These are phyloP conservation scores for Ormyrus labotus DNA, from an alignment of 2,888 invertebrate species.

Conservation along the genomic window DNA sequence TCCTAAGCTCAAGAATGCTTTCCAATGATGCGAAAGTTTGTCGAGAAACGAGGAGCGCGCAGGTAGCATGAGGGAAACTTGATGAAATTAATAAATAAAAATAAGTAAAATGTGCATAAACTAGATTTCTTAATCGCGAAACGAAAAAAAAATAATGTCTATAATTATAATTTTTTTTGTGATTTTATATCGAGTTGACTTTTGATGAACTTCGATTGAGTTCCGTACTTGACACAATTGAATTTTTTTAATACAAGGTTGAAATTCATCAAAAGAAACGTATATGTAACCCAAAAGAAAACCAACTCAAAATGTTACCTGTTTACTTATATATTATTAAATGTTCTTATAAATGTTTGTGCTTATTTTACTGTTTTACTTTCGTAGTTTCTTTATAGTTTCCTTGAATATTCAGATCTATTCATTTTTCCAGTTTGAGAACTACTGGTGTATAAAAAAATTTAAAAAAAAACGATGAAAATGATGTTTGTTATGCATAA, in stretches of 20 bases:
- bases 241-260: constrained; percentile 49
- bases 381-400: constrained; percentile 53
- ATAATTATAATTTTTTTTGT: constrained; percentile 45
- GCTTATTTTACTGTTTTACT: constrained; percentile 55
- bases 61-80: constrained; percentile 62
- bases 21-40: constrained; percentile 56
- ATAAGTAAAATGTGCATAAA: constrained; percentile 58
- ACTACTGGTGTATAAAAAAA: constrained; percentile 60
- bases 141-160: constrained; percentile 35
- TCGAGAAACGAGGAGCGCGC: constrained; percentile 61
- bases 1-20: constrained; percentile 65
- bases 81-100: constrained; percentile 57
- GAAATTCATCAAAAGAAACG: constrained; percentile 43
- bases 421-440: constrained; percentile 49
- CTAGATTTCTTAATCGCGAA: constrained; percentile 54
- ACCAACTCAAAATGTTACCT: constrained; percentile 48
- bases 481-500: constrained; percentile 69
- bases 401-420: constrained; percentile 45
- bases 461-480: constrained; percentile 55
- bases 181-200: constrained; percentile 58
- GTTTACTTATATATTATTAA: constrained; percentile 42
- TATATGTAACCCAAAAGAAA: constrained; percentile 33
- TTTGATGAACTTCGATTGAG: constrained; percentile 48
- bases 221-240: constrained; percentile 42
- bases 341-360: constrained; percentile 54